phyloP scores from a whole-genome alignment of 2,888 invertebrate genomes.

The Acleris sparsana region DNA sequence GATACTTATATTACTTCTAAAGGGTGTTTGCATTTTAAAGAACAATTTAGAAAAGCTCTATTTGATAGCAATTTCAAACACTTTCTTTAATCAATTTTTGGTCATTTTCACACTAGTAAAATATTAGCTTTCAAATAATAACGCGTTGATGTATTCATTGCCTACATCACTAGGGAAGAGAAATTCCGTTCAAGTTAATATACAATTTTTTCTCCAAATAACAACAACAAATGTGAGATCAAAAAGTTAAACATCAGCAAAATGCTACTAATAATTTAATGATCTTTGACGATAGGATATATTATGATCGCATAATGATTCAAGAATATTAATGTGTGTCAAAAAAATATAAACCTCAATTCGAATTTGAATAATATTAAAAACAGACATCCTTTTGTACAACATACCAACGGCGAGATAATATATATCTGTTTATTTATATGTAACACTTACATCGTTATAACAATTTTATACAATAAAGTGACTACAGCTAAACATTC shows the following conservation, averaged over 20 bases:
- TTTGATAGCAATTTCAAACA: slow-evolving; percentile 60
- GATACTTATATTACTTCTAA: slow-evolving; percentile 44
- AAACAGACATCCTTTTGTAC: slow-evolving; percentile 64
- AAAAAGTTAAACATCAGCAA: slow-evolving; percentile 62
- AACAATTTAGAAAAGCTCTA: slow-evolving; percentile 67
- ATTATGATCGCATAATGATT: slow-evolving; percentile 32
- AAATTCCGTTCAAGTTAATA: slow-evolving; percentile 53
- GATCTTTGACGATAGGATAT: slow-evolving; percentile 36
- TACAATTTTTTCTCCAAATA: slow-evolving; percentile 53
- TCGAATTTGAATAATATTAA: slow-evolving; percentile 76
- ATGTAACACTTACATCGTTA: slow-evolving; percentile 72
- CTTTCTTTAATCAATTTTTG: slow-evolving; percentile 60
- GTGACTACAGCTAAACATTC: slow-evolving; percentile 61
- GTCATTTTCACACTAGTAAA: slow-evolving; percentile 64
- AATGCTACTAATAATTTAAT: slow-evolving; percentile 41
- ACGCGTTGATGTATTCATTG: slow-evolving; percentile 64
- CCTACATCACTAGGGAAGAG: slow-evolving; percentile 54
- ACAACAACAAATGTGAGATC: slow-evolving; percentile 72
- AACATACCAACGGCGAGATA: slow-evolving; percentile 66
- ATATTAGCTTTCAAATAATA: slow-evolving; percentile 55
- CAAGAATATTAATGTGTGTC: slow-evolving; percentile 42
- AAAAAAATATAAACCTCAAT: slow-evolving; percentile 54
- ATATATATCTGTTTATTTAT: slow-evolving; percentile 64
- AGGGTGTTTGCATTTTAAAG: slow-evolving; percentile 53
- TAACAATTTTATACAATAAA: slow-evolving; percentile 69